Conservation (phyloP, 2,888 invertebrate genomes). For the Listrodromus nycthemerus region DNA sequence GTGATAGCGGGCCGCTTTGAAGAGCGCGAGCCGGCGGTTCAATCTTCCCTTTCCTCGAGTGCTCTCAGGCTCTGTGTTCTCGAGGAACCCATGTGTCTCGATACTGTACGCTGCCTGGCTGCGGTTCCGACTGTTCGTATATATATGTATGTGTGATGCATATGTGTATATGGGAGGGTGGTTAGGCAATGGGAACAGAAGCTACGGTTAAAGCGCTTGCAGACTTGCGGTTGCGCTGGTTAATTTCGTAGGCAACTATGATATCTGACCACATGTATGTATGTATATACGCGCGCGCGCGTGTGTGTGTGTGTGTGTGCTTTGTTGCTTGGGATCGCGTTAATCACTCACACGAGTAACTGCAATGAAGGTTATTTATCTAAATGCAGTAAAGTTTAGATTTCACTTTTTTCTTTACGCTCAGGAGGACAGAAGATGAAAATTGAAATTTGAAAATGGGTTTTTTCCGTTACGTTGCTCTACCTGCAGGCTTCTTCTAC, state of each 20-base stretch:
- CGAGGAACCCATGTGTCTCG: constrained; percentile 23
- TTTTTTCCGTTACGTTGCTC: too few relatives aligned
- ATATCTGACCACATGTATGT: too few relatives aligned
- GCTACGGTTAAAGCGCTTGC: constrained; percentile 38
- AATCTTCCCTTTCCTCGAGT: constrained; percentile 61
- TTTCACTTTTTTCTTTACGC: too few relatives aligned
- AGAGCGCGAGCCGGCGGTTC: constrained; percentile 63
- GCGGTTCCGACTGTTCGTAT: background rate
- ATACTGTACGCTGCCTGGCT: constrained; percentile 6
- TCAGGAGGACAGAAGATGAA: too few relatives aligned
- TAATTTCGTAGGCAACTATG: constrained; percentile 24
- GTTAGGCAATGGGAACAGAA: constrained; percentile 14
- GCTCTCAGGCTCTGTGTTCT: constrained; percentile 56
- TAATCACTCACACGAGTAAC: constrained; percentile 34
- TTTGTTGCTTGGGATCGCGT: constrained; percentile 21
- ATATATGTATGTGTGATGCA: background rate
- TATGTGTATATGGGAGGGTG: too few relatives aligned
- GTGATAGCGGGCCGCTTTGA: constrained; percentile 83
- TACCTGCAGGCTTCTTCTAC: too few relatives aligned
- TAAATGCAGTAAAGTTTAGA: constrained; percentile 8
- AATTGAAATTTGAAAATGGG: too few relatives aligned
- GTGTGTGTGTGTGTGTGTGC: background rate
- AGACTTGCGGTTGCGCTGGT: constrained; percentile 27
- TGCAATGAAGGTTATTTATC: constrained; percentile 38
- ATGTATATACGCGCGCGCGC: too few relatives aligned